phyloP scores from a whole-genome alignment of 2,113 vertebrate genomes.

The Crotalus helleri region DNA sequence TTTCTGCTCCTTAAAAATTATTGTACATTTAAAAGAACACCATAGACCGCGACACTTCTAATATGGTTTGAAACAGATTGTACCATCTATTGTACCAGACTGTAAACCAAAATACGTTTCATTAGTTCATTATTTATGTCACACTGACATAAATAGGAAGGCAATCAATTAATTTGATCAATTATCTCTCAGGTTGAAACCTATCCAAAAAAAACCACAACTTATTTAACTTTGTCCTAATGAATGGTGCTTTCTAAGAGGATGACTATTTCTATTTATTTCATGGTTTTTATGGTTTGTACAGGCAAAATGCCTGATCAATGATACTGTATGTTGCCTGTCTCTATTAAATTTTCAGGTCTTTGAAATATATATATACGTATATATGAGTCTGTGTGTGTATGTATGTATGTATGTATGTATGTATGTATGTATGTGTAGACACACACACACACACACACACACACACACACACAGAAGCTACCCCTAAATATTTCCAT shows the following conservation, averaged over 20 bases:
- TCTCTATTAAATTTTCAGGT: slow-evolving; percentile 63
- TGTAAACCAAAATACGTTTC: slow-evolving; percentile 60
- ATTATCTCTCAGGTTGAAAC: slow-evolving; percentile 34
- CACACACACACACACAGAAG: slow-evolving; percentile 39
- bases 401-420: too few species aligned
- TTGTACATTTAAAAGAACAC: slow-evolving; percentile 68
- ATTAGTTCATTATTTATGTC: slow-evolving; percentile 61
- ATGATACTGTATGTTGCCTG: slow-evolving; percentile 56
- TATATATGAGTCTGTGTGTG: neutral
- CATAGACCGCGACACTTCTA: slow-evolving; percentile 63
- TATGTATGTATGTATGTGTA: too few species aligned
- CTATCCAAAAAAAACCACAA: neutral
- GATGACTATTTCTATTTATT: neutral
- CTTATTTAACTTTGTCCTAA: neutral
- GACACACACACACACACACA: too few species aligned
- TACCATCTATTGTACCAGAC: slow-evolving; percentile 56
- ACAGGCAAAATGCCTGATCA: neutral
- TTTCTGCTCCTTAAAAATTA: slow-evolving; percentile 62
- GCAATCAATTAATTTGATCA: slow-evolving; percentile 54
- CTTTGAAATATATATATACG: slow-evolving; percentile 29
- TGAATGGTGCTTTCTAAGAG: neutral
- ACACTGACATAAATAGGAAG: slow-evolving; percentile 67
- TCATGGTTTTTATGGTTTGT: neutral
- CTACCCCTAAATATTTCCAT: slow-evolving; percentile 52
- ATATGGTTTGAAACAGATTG: slow-evolving; percentile 59